Evolutionary conservation across 2,113 vertebrate species (phyloP), one percentile per base, ranked within the genome.

Genomic region (Xenopus borealis): DNA sequence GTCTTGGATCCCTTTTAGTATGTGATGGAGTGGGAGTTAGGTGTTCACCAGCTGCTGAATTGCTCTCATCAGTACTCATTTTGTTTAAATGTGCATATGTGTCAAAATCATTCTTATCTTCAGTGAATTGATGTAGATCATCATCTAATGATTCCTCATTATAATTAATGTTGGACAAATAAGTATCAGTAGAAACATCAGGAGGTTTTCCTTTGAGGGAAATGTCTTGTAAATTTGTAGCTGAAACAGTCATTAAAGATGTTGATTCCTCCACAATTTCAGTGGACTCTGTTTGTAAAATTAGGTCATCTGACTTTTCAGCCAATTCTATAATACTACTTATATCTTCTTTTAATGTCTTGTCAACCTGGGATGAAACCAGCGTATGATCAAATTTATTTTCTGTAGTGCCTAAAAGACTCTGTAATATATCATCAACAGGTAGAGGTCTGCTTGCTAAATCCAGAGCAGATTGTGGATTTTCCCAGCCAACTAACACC

Each of bases 181-280:
- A 96, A 1, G 85, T 90, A 82, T 97, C 95, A 20, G 97, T 98
- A 40, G 97, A 96, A 81, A 97, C 93, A 86, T 96, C 95, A 80
- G 94, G 92, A 74, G 95, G 95, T 82, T 98, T 98, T 80, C 95
- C 95, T 84, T 93, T 96, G 66, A 97, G 89, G 84, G 93, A 94
- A 72, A 96, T 82, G 1, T 72, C 83, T 2, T 81, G 18, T 62
- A 85, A 85, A 8, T 78, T 80, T 0, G 77, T 83, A 65, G 47
- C 79, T 59, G 82, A 58, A 1, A 69, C 63, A 72, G 86, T 88
- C 58, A 8, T 80, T 27, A 73, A 44, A 7, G 80, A 83, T 19
- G 76, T 30, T 7, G 82, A 78, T 62, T 86, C 85, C 44, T 88
- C 78, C 46, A 68, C 18, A 68, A 77, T 83, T 2, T 85, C 83